Conservation (phyloP, 2,888 invertebrate genomes). For the Shargacucullia verbasci region DNA sequence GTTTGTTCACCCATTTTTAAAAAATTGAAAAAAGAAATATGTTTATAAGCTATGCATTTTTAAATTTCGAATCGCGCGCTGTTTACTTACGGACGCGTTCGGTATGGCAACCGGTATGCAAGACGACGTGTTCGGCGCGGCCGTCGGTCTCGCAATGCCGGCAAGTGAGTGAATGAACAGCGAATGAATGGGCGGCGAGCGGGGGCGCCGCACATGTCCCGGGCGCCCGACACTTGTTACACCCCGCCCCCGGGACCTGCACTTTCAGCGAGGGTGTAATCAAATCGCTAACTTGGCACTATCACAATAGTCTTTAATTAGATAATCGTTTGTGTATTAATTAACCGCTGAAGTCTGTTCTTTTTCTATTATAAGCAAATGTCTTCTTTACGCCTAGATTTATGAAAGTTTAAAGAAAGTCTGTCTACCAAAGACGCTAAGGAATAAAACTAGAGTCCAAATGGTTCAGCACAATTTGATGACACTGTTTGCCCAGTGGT, state of each 20-base stretch:
- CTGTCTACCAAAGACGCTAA: no score
- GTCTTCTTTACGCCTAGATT: no score
- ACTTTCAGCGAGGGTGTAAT: slow-evolving; percentile 75
- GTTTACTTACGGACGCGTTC: slow-evolving; percentile 32
- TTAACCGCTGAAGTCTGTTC: slow-evolving; percentile 11
- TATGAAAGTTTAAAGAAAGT: no score
- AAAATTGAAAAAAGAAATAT: slow-evolving; percentile 30
- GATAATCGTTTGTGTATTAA: slow-evolving; percentile 58
- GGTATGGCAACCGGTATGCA: slow-evolving; percentile 19
- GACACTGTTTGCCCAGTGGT: no score
- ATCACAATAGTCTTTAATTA: slow-evolving; percentile 77
- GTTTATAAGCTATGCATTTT: slow-evolving; percentile 45
- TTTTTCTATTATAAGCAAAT: slow-evolving; percentile 7
- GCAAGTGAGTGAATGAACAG: slow-evolving; percentile 54
- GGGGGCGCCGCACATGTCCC: slow-evolving; percentile 73
- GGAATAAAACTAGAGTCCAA: no score
- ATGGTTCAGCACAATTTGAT: no score
- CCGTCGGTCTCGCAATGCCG: slow-evolving; percentile 55
- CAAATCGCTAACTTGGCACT: slow-evolving; percentile 73
- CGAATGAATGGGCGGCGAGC: slow-evolving; percentile 63
- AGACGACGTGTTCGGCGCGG: slow-evolving; percentile 45
- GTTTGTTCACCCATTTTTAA: slow-evolving; percentile 91
- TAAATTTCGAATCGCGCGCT: slow-evolving; percentile 54
- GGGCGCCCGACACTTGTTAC: slow-evolving; percentile 83
- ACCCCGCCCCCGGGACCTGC: slow-evolving; percentile 74